A percentile compares a stretch with the other conserved stretches of the same genome.
phyloP scores from a whole-genome alignment of 2,797 vertebrate genomes.

The Silurus aristotelis region DNA sequence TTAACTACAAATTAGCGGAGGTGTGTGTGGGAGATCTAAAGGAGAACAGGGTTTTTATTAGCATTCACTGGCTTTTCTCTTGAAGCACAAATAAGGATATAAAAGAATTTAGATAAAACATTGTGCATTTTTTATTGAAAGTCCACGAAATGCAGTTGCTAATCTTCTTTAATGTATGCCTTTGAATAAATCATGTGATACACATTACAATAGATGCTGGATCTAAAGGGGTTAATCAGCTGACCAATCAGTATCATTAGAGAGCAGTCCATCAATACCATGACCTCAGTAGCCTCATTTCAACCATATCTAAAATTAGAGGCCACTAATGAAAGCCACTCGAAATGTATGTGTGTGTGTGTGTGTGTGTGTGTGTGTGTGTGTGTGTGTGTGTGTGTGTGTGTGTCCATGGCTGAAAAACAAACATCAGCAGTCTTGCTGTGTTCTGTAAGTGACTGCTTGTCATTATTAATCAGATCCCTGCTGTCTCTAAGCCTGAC shows the following conservation, averaged over 20 bases:
- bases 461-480: constrained; percentile 35
- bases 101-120: neutral
- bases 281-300: neutral
- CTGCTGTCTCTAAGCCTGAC: constrained; percentile 17
- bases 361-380: neutral
- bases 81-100: neutral
- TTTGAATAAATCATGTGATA: neutral
- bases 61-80: constrained; percentile 21
- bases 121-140: neutral
- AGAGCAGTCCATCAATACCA: constrained; percentile 18
- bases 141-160: too few species aligned
- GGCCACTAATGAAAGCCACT: too few species aligned
- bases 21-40: neutral
- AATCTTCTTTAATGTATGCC: neutral
- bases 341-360: neutral
- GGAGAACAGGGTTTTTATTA: constrained; percentile 36
- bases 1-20: neutral
- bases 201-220: neutral
- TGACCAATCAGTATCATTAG: neutral
- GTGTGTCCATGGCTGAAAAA: neutral
- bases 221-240: neutral
- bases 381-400: neutral
- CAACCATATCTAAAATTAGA: constrained; percentile 19
- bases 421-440: constrained; percentile 19
- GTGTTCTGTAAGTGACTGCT: constrained; percentile 34